Base-by-base conservation (phyloP, 1,140 invertebrate species). In the Drosophila grimshawi region DNA sequence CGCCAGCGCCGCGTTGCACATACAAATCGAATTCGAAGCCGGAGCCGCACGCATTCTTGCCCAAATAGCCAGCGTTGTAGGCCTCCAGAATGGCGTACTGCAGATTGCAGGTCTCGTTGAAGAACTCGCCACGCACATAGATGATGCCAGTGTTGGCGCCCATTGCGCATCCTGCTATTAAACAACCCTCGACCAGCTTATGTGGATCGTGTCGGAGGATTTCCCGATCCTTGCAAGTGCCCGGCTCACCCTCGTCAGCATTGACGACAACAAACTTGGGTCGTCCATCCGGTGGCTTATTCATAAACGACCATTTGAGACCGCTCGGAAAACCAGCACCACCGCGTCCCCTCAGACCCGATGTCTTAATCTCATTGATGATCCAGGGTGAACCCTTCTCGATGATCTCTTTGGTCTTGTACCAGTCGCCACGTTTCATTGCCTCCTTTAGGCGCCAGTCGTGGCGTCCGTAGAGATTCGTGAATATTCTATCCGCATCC, bases 121-220 rank as follows among this genome's bases (percentile, higher is more conserved):
- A 96, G 91, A 97, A 97, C 90, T 97, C 96, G 45, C 96, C 96
- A 51, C 96, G 93, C 56, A 97, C 95, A 89, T 97, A 97, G 78
- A 97, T 96, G 81, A 95, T 97, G 2, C 95, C 96, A n/a, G 94
- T 94, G 63, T 94, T 91, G 52, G 96, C 96, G 4, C 95, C 95
- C 95, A 97, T 96, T 3, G 95, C 94, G 11, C 93, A 81, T 2
- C 96, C 95, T 49, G 95, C 95, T 27, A 97, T 93, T 2, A 96
- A 90, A 88, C 95, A 96, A 2, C 96, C 96, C 92, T 97, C 96
- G 2, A 97, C 91, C 19, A 97, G 85, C 78, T 96, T 96, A 90
- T 97, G 96, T 5, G 96, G 96, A 90, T 96, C 95, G 80, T 97
- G 95, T 19, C 96, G 92, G 93, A 97, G 94, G 39, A 97, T 96